Conservation (phyloP, 2,113 vertebrate genomes). For the Rhombomys opimus region DNA sequence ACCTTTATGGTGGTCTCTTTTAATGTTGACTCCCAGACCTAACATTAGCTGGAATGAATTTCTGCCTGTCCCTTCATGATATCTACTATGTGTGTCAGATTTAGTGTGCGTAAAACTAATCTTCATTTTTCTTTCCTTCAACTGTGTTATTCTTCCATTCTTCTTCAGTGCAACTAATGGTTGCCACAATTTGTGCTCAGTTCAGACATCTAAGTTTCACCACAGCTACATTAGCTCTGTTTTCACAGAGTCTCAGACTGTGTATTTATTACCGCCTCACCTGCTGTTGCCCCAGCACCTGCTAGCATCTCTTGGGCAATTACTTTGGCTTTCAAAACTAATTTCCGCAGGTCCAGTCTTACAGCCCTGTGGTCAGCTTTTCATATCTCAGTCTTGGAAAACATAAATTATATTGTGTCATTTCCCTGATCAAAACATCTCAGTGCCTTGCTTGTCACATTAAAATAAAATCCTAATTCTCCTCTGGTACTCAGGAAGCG, state of each 20-base stretch:
- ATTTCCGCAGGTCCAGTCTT: background rate
- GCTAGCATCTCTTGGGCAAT: background rate
- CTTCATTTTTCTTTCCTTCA: background rate
- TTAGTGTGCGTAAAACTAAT: slow-evolving; percentile 1
- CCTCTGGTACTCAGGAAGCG: background rate
- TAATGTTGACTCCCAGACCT: background rate
- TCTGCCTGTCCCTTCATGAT: background rate
- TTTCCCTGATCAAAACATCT: background rate
- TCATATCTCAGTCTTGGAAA: background rate
- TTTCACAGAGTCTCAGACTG: background rate
- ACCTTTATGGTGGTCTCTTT: background rate
- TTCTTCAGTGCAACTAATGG: background rate
- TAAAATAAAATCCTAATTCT: slow-evolving; percentile 18
- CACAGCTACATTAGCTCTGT: background rate
- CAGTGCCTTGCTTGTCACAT: background rate
- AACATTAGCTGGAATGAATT: background rate
- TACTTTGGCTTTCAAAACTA: background rate
- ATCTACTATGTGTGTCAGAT: background rate
- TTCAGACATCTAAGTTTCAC: background rate
- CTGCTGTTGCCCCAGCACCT: background rate
- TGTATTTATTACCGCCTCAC: background rate
- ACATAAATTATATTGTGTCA: background rate
- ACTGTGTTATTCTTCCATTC: background rate
- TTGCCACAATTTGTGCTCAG: background rate
- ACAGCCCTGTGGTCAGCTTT: background rate